phyloP scores from a whole-genome alignment of 1,140 invertebrate genomes.

The Drosophila oshimai region DNA sequence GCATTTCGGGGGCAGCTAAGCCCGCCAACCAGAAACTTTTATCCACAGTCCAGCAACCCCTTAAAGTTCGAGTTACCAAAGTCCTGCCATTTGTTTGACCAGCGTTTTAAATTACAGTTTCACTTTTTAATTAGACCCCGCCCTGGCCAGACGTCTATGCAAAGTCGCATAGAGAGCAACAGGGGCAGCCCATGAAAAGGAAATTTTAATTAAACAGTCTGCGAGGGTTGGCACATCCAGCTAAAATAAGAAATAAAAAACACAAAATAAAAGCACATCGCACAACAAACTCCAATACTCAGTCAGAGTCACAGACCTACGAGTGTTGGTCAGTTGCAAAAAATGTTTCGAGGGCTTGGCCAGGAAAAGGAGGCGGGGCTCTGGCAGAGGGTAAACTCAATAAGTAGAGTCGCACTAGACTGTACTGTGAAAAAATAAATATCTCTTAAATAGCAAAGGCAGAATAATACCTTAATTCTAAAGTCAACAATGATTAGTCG shows the following conservation, averaged over 20 bases:
- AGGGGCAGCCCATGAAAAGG: conserved; percentile 24
- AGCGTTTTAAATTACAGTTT: conserved; percentile 49
- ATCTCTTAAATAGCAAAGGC: background rate
- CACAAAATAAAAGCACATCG: background rate
- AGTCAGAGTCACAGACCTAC: background rate
- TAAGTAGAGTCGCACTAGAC: conserved; percentile 35
- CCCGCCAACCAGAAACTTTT: conserved; percentile 7
- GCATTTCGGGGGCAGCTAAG: conserved; percentile 5
- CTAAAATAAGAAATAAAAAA: background rate
- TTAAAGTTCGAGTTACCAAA: conserved; percentile 34
- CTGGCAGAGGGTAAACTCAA: conserved; percentile 28
- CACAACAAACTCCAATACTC: conserved; percentile 13
- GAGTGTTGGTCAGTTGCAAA: conserved; percentile 36
- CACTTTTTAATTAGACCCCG: conserved; percentile 50
- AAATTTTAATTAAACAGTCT: conserved; percentile 60
- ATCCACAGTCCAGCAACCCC: conserved; percentile 10
- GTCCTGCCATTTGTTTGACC: conserved; percentile 12
- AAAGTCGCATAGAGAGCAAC: conserved; percentile 38
- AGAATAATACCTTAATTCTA: no score
- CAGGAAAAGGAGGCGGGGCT: conserved; percentile 29
- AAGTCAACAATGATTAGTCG: no score
- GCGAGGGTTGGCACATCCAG: conserved; percentile 10
- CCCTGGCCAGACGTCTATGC: conserved; percentile 33
- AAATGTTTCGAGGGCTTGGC: conserved; percentile 26
- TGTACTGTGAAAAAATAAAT: background rate